Evolutionary conservation across 1,140 invertebrate genomes (phyloP), one percentile per base, ranked within the genome.

Genomic region (Archegozetes longisetosus): DNA sequence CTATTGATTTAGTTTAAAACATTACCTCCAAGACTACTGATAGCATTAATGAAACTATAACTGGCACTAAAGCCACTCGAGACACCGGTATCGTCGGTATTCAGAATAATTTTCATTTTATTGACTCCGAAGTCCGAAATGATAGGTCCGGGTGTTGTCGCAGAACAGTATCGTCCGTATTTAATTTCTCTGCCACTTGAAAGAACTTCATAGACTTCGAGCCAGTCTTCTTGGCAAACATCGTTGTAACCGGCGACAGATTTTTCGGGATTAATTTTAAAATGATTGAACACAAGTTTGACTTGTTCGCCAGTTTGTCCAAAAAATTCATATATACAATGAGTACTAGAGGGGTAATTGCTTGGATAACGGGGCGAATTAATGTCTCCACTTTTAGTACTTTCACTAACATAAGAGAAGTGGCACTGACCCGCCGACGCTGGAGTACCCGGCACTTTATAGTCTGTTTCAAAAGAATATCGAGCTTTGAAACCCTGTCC

Each of bases 341-440:
- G 88, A 27, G 85, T 89, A 68, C 84, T 83, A 66, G 86, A 88
- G 53, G 90, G 90, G 78, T 96, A 96, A 75, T 91, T 92, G 68
- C 85, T 84, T 66, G 92, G 92, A 79, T 94, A 89, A 48, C 91
- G 80, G 13, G 93, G 93, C 20, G 90, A 94, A 73, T 96, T 96
- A 70, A 96, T 89, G 65, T 88, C 85, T 20, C 92, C 92, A 53
- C 79, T 79, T 70, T 90, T 91, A 64, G 82, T 79, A 48, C 82
- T 84, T 61, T 80, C 81, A 72, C 88, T 93, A 58, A 81, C 79
- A 74, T 95, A 97, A 0, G 85, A 85, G 72, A 95, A 97, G 50
- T 81, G 82, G 71, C 93, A 97, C 49, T 69, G 83, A 61, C 88
- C 87, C 68, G 87, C 84, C 0, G 88, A 88, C 14, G 87, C 84